phyloP scores from a whole-genome alignment of 2,888 invertebrate species.

The Taphrorychus bicolor region DNA sequence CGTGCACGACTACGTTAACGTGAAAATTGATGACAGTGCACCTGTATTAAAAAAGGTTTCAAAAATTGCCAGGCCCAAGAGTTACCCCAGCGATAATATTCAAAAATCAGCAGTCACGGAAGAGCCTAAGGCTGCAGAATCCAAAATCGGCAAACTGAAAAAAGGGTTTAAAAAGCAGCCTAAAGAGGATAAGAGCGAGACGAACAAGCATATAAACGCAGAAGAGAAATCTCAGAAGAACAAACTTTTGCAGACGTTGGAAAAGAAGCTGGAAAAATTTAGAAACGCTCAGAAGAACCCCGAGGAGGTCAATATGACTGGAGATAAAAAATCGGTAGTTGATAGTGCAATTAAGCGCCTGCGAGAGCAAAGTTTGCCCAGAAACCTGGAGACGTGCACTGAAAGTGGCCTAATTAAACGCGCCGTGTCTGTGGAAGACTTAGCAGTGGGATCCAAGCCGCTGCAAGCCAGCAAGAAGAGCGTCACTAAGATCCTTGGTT shows the following conservation, averaged over 20 bases:
- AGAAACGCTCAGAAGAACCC: conserved; percentile 57
- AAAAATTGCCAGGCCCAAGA: conserved; percentile 64
- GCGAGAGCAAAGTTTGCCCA: conserved; percentile 72
- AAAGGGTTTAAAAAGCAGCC: conserved; percentile 50
- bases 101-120: conserved; percentile 56
- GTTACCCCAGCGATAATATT: conserved; percentile 58
- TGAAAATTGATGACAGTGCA: conserved; percentile 44
- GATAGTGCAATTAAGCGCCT: conserved; percentile 67
- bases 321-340: conserved; percentile 58
- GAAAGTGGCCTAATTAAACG: conserved; percentile 74
- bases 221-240: conserved; percentile 57
- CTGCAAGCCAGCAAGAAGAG: conserved; percentile 69
- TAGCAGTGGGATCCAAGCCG: conserved; percentile 60
- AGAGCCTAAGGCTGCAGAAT: conserved; percentile 59
- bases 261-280: conserved; percentile 78
- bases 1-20: conserved; percentile 52
- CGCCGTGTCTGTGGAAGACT: conserved; percentile 75
- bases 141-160: conserved; percentile 56
- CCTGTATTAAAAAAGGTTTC: conserved; percentile 57
- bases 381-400: conserved; percentile 62
- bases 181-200: conserved; percentile 52
- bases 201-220: conserved; percentile 50
- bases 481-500: conserved; percentile 77
- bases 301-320: conserved; percentile 45
- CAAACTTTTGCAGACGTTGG: conserved; percentile 75